A percentile compares a stretch with the other conserved stretches of the same genome.
phyloP scores from a whole-genome alignment of 1,140 invertebrate species.

The Heliconius nattereri region DNA sequence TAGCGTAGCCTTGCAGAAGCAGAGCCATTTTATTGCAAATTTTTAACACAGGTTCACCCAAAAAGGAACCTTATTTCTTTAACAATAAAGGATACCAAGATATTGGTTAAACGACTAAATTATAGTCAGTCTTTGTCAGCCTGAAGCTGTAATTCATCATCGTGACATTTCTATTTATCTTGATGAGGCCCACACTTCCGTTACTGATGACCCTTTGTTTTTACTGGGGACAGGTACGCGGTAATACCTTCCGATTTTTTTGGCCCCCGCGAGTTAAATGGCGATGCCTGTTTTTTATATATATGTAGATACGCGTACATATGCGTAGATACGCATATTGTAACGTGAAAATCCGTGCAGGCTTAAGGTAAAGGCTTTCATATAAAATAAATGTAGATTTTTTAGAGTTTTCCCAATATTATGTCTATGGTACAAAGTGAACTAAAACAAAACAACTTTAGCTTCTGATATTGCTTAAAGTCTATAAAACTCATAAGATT shows the following conservation, averaged over 20 bases:
- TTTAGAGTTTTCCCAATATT: too few relatives aligned
- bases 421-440: too few relatives aligned
- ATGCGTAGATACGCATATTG: background rate
- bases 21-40: conserved; percentile 49
- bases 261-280: conserved; percentile 1
- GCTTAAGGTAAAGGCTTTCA: background rate
- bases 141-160: conserved; percentile 74
- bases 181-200: conserved; percentile 73
- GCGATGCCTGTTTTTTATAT: background rate
- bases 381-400: background rate
- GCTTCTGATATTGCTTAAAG: too few relatives aligned
- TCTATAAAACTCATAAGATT: too few relatives aligned
- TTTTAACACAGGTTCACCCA: conserved; percentile 31
- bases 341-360: background rate
- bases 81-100: conserved; percentile 35
- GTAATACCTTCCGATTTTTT: conserved; percentile 40
- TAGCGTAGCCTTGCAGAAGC: conserved; percentile 63
- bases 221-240: conserved; percentile 46
- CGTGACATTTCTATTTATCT: conserved; percentile 79
- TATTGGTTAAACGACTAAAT: conserved; percentile 51
- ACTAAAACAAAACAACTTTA: too few relatives aligned
- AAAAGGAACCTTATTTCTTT: conserved; percentile 45
- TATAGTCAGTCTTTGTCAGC: conserved; percentile 52
- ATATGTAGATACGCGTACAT: background rate
- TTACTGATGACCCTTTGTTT: conserved; percentile 74